A percentile compares a stretch with the other conserved stretches of the same genome.
Evolutionary conservation across 2,113 vertebrate species (phyloP).

Genomic region (Xiphophorus maculatus): DNA sequence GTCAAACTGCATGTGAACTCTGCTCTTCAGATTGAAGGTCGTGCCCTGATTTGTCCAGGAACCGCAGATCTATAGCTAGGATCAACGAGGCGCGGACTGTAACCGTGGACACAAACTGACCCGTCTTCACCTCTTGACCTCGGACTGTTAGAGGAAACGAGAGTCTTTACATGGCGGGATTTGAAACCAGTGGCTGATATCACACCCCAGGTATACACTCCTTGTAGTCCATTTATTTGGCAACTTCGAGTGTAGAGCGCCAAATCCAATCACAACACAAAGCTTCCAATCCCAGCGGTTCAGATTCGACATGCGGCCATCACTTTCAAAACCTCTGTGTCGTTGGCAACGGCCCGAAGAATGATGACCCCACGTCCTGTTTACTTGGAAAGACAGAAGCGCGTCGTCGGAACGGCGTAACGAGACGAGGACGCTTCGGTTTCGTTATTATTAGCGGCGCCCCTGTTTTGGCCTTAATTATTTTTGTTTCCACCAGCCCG

Average conservation of each 20-base stretch:
- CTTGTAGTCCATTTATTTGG: neutral
- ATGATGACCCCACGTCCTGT: slow-evolving; percentile 14
- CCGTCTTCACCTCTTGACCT: slow-evolving; percentile 28
- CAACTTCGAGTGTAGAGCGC: neutral
- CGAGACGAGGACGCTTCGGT: neutral
- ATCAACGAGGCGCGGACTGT: slow-evolving; percentile 34
- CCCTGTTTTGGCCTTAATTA: neutral
- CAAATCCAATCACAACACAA: no score
- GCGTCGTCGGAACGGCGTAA: neutral
- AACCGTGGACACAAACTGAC: slow-evolving; percentile 28
- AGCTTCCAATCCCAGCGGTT: no score
- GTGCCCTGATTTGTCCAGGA: slow-evolving; percentile 26
- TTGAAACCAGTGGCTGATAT: neutral
- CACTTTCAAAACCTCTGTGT: neutral
- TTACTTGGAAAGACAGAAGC: neutral
- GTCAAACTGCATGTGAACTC: neutral
- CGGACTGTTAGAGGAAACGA: slow-evolving; percentile 18
- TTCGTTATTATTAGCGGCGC: neutral
- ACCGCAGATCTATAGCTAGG: slow-evolving; percentile 12
- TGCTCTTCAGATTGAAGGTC: slow-evolving; percentile 21
- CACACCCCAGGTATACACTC: neutral
- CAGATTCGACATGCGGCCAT: neutral
- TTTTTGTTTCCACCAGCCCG: neutral
- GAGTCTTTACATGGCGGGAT: neutral
- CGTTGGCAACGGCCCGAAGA: neutral